Base-by-base conservation (phyloP, 1,140 invertebrate genomes). In the Cephus cinctus region DNA sequence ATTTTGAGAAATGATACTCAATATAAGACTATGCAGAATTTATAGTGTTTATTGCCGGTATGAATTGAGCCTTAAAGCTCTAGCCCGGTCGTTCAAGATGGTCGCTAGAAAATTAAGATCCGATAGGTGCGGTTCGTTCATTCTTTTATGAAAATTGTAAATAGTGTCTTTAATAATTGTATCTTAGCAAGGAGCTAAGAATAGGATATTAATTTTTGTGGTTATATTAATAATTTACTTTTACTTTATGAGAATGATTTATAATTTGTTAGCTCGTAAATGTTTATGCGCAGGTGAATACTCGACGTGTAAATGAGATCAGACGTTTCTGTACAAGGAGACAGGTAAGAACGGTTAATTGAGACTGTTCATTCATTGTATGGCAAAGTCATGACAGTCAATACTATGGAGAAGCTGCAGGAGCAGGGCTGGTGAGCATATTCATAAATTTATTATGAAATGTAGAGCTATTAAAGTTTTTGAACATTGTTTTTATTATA, bases 391-490 rank as follows among this genome's bases (percentile, higher is more conserved):
- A 47, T 52, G 30, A 47, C 25, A 5, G 12, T 34, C 14, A 16
- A 22, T 31, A 45, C 35, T 23, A 63, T 64, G 59, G 77, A 81
- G 57, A 75, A 65, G 63, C 73, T 84, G 45, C 73, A 73, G 63
- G 80, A 81, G 44, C 69, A 78, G 54, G 82, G 82, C 56, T 84
- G 83, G 83, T 84, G 68, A 79, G 67, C 76, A 52, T 45, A 47
- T n/a, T 59, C 52, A 12, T 50, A 56, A 3, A 42, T 58, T 21
- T 51, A 57, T 19, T 36, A 49, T 19, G 39, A 39, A 31, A 47
- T 36, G 21, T 51, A 59, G 16, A 57, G 53, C n/a, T n/a, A n/a
- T n/a, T n/a, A n/a, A n/a, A n/a, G 41, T 41, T 53, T 27, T 54
- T 55, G 21, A 65, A 61, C 55, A 34, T 42, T 40, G 14, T 5